Evolutionary conservation across 2,888 invertebrate genomes (phyloP), one percentile per base, ranked within the genome.

Genomic region (Eilema sororculum): DNA sequence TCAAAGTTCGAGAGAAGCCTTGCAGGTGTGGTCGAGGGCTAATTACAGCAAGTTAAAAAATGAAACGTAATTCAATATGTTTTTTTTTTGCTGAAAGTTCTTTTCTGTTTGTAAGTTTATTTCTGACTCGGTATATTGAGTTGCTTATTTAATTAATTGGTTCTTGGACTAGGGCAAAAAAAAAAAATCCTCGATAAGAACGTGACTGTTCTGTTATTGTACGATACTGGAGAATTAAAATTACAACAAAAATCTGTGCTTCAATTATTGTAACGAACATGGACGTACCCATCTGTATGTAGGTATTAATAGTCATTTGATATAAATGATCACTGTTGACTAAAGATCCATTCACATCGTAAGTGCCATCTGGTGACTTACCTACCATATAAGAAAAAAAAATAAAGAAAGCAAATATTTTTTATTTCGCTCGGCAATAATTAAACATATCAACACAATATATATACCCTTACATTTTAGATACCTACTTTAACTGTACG

Each of bases 1-100:
- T 93, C 95, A 92, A 91, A 94, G 93, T 93, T 93, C 86, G 79
- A 83, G 81, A 75, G 95, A 95, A 95, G 89, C 95, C 95, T 64
- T 76, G 78, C 83, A 88, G 89, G 89, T 90, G 91, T 90, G 87
- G 86, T 85, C 84, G 84, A 81, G 72, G 84, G 84, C 87, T 94
- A 94, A 94, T 94, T 93, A 90, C 80, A 72, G 80, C 83, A 87
- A 87, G 73, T 78, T 65, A 73, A 85, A 84, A 82, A 84, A 86
- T 82, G 81, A 82, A 75, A 56, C 22, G 88, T 85, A 78, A 90
- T 83, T 84, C 74, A 84, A 88, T 87, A 87, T 84, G 75, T 71
- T 78, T 74, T 81, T 66, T 68, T 30, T 52, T n/a, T 52, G 68
- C 73, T 71, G 69, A 73, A 73, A 75, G 25, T 71, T 59, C 20